Conservation (phyloP, 2,888 invertebrate species). For the Orthonychiurus folsomi region DNA sequence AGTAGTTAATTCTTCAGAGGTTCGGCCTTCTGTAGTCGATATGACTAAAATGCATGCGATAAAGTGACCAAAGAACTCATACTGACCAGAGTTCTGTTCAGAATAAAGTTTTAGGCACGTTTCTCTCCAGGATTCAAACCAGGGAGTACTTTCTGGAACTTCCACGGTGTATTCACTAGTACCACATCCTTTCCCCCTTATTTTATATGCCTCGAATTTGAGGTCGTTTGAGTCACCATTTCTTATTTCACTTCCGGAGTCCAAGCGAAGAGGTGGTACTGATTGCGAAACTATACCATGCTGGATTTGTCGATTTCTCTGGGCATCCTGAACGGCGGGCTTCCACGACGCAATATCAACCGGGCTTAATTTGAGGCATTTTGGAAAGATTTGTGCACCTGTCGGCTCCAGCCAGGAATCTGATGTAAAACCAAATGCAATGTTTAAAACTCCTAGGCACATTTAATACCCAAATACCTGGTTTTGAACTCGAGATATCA, state of each 20-base stretch:
- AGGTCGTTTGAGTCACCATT: slow-evolving; percentile 7
- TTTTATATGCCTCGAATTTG: slow-evolving; percentile 10
- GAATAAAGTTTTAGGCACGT: slow-evolving; percentile 67
- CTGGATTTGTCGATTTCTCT: slow-evolving; percentile 26
- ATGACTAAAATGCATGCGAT: slow-evolving; percentile 64
- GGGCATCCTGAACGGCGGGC: slow-evolving; percentile 27
- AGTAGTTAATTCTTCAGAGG: slow-evolving; percentile 56
- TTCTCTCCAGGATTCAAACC: slow-evolving; percentile 94
- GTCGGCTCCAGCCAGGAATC: slow-evolving; percentile 47
- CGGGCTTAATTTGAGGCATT: slow-evolving; percentile 25
- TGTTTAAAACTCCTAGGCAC: not conserved
- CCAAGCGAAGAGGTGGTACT: slow-evolving; percentile 20
- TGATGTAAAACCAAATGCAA: slow-evolving; percentile 31
- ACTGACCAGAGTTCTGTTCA: slow-evolving; percentile 73
- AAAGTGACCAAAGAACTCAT: slow-evolving; percentile 89
- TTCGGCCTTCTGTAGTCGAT: slow-evolving; percentile 28
- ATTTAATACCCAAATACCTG: slow-evolving; percentile 6
- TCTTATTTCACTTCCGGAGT: not conserved
- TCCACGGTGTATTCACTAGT: slow-evolving; percentile 51
- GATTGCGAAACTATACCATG: slow-evolving; percentile 21
- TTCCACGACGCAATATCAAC: slow-evolving; percentile 41
- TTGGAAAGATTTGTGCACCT: slow-evolving; percentile 38
- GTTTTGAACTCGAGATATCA: not conserved
- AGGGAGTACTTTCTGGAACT: slow-evolving; percentile 69
- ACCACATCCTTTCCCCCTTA: not conserved